A percentile compares a stretch with the other conserved stretches of the same genome.
Evolutionary conservation across 2,113 vertebrate species (phyloP).

Genomic region (Macroglossus sobrinus): DNA sequence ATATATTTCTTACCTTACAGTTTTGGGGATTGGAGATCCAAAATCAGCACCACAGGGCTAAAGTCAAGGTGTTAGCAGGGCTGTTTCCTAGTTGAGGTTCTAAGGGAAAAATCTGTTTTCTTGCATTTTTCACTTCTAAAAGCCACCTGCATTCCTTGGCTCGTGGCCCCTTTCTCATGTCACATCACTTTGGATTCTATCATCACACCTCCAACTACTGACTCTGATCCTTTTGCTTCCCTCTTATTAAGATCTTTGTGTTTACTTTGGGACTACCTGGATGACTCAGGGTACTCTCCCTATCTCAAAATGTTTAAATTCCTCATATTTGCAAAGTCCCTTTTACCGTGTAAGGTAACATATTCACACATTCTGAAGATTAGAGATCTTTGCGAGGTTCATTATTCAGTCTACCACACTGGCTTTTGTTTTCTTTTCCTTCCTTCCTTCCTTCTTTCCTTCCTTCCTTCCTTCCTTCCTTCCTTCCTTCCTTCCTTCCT

Average conservation of each 20-base stretch:
- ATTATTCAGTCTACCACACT: background rate
- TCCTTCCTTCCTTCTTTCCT: background rate
- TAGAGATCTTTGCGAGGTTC: background rate
- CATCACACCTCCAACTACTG: too few relatives aligned
- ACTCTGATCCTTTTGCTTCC: background rate
- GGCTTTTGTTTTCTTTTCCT: background rate
- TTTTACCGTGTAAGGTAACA: background rate
- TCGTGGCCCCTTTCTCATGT: fast-evolving
- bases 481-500: too few relatives aligned
- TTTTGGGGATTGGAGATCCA: background rate
- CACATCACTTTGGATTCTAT: background rate
- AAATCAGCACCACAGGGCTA: background rate
- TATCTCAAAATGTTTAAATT: background rate
- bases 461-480: too few relatives aligned
- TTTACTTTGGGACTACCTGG: background rate
- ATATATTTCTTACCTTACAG: background rate
- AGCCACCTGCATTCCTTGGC: background rate
- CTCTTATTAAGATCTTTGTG: background rate
- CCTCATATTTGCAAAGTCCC: background rate
- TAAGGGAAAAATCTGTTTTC: background rate
- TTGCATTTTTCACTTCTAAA: background rate
- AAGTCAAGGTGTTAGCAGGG: background rate
- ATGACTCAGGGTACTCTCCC: background rate
- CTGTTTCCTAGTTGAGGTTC: background rate
- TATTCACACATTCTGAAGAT: background rate